Base-by-base conservation (phyloP, 2,888 invertebrate genomes). In the Calameuta idolon region DNA sequence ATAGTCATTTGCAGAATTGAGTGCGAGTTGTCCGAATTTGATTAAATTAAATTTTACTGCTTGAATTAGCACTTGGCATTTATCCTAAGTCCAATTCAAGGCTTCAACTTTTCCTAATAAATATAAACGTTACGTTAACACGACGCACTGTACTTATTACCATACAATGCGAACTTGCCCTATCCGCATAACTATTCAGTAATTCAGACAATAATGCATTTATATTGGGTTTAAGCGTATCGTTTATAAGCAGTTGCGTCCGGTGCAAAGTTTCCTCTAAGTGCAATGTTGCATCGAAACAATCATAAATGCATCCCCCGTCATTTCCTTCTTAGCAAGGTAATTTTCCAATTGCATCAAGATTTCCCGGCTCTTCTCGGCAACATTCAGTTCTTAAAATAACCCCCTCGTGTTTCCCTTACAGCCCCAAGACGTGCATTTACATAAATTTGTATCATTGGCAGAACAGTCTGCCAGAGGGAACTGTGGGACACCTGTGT, bases 161-260 rank as follows among this genome's bases (percentile, higher is more conserved):
- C 80, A 82, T 82, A 80, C 76, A 80, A 74, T 80, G 81, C 79
- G 77, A 78, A 76, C 73, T 76, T 81, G 75, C 33, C 78, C 77
- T n/a, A 34, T 9, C 74, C 75, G 76, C 69, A 73, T 69, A 76
- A 75, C 73, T 73, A 79, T 81, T 80, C 75, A 79, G 79, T 79
- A 80, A 80, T 80, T 81, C 79, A 79, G 73, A 79, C 81, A 81
- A 81, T 83, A 81, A 83, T 81, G 83, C 83, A 82, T 83, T 84
- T 81, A 81, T 83, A 83, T 82, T 75, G 83, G 80, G 80, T 80
- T 84, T 81, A 81, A 86, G 83, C 81, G 81, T 75, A 80, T 80
- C 83, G 81, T 85, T 84, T 82, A 79, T 82, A 81, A 83, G 79
- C 81, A 78, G 78, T 78, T 73, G 79, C 81, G 80, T 81, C 82